Evolutionary conservation across 2,797 vertebrate genomes (phyloP).

Genomic region (Labroides dimidiatus): DNA sequence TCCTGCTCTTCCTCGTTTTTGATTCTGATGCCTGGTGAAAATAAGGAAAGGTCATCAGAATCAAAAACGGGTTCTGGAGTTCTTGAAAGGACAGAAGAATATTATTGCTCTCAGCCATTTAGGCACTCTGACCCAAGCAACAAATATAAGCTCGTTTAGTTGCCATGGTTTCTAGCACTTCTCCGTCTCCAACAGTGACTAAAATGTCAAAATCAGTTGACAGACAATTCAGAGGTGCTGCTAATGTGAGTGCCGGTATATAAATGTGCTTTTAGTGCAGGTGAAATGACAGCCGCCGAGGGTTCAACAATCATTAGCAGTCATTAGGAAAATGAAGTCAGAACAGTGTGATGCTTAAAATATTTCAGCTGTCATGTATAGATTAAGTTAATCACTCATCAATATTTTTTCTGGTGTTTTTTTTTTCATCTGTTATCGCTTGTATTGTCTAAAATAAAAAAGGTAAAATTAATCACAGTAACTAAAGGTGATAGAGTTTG

Average conservation of each 20-base stretch:
- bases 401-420: too few relatives aligned
- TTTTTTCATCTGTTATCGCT: too few relatives aligned
- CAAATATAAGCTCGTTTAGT: constrained; percentile 45
- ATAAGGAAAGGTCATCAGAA: constrained; percentile 9
- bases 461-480: too few relatives aligned
- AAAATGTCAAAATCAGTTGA: constrained; percentile 34
- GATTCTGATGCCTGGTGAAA: neutral
- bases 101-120: constrained; percentile 35
- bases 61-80: constrained; percentile 25
- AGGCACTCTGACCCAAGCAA: constrained; percentile 23
- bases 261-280: constrained; percentile 29
- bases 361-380: constrained; percentile 22
- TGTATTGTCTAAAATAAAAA: too few relatives aligned
- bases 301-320: constrained; percentile 14
- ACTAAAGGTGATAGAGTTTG: too few relatives aligned
- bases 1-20: neutral
- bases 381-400: too few relatives aligned
- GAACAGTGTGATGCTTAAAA: constrained; percentile 18
- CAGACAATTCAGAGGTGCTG: constrained; percentile 37
- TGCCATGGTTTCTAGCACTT: constrained; percentile 52
- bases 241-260: constrained; percentile 10
- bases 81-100: constrained; percentile 15
- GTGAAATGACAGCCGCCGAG: constrained; percentile 3
- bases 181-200: constrained; percentile 20
- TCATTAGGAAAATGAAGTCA: constrained; percentile 28